A percentile compares a stretch with the other conserved stretches of the same genome.
phyloP scores from a whole-genome alignment of 2,888 invertebrate genomes.

The Beris chalybata region DNA sequence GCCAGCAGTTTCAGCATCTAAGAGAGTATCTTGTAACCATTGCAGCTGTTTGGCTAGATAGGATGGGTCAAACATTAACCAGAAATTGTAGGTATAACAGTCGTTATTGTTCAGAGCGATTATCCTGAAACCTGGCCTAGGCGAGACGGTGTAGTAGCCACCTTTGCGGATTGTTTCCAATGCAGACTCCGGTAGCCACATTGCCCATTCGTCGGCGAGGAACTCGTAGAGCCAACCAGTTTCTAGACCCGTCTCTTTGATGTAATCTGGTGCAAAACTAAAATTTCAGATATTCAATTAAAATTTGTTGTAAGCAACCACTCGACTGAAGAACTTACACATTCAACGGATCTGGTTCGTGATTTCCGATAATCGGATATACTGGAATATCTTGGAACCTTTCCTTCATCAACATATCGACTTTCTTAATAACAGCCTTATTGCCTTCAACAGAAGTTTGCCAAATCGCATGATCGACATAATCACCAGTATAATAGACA shows the following conservation, averaged over 20 bases:
- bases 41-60: slow-evolving; percentile 76
- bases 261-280: slow-evolving; percentile 64
- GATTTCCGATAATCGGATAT: slow-evolving; percentile 76
- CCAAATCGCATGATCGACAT: slow-evolving; percentile 88
- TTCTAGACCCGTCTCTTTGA: slow-evolving; percentile 59
- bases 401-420: slow-evolving; percentile 59
- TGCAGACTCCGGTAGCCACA: slow-evolving; percentile 67
- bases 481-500: slow-evolving; percentile 84
- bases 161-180: slow-evolving; percentile 63
- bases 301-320: no score
- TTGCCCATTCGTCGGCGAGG: slow-evolving; percentile 69
- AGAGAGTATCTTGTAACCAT: slow-evolving; percentile 77
- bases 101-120: slow-evolving; percentile 82
- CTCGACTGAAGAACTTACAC: slow-evolving; percentile 62
- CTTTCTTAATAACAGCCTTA: slow-evolving; percentile 60
- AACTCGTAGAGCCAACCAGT: slow-evolving; percentile 77
- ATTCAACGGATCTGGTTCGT: slow-evolving; percentile 82
- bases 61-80: slow-evolving; percentile 71
- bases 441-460: slow-evolving; percentile 71
- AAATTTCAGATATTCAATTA: slow-evolving; percentile 27
- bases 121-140: slow-evolving; percentile 70
- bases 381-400: slow-evolving; percentile 67
- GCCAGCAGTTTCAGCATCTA: slow-evolving; percentile 69
- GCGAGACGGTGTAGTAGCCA: slow-evolving; percentile 75
- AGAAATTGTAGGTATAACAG: slow-evolving; percentile 60